Evolutionary conservation across 1,140 invertebrate genomes (phyloP), one percentile per base, ranked within the genome.

Genomic region (Temnothorax curvispinosus): DNA sequence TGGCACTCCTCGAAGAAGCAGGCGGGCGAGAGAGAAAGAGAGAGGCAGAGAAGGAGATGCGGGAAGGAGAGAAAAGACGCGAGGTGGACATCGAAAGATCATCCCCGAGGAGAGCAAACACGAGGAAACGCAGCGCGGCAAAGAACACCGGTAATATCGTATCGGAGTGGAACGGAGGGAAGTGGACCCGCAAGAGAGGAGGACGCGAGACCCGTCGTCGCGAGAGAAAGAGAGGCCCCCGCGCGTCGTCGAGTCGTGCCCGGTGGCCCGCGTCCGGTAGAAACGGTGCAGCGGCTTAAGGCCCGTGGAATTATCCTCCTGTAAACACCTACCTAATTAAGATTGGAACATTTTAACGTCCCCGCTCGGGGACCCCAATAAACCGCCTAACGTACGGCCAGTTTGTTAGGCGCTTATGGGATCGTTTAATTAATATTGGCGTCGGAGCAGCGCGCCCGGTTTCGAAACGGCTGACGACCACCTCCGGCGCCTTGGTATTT

Each of bases 281-380:
- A 89, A 90, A 89, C 78, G 69, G 86, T 74, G 78, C 88, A 86
- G 80, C 90, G 72, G 89, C 90, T 88, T 85, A 78, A 90, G 62
- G 72, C 77, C 91, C 87, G 86, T 85, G 90, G 90, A 94, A 94
- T 93, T 93, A 94, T 95, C 92, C 93, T 93, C 92, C 93, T 95
- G 93, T 94, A 95, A 95, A 95, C 94, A 95, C 94, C 94, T 95
- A 95, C 92, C 94, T 95, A 95, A 95, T 95, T 95, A 95, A 95
- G 94, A 95, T 95, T 95, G 94, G 94, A 94, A 95, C 94, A 94
- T 95, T 95, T 95, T 95, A 95, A 94, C 93, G 93, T 94, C 92
- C 92, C 87, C 89, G 87, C 89, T 90, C 86, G 91, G 91, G 89
- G 92, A 94, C 87, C 91, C 91, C 91, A 93, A 95, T 95, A 95